Evolutionary conservation across 2,113 vertebrate species (phyloP).

Genomic region (Chamaetylas fuelleborni): DNA sequence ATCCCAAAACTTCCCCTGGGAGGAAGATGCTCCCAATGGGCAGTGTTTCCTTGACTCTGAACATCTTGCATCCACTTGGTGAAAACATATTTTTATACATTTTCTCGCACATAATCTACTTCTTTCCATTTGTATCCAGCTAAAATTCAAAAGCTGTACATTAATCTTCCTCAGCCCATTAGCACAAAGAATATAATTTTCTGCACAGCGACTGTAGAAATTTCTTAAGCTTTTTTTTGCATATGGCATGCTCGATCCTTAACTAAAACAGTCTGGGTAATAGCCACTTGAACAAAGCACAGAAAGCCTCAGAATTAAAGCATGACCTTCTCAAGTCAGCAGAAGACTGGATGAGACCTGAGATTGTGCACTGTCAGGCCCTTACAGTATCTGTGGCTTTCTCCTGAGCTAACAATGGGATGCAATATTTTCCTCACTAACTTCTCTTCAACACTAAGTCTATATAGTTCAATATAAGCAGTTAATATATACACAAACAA

Average conservation of each 20-base stretch:
- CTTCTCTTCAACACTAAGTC: neutral
- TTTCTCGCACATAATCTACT: neutral
- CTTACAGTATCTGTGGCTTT: fast-evolving
- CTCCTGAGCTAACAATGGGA: neutral
- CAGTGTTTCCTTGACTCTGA: neutral
- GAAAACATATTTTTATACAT: neutral
- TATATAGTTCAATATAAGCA: neutral
- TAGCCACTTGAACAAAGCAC: neutral
- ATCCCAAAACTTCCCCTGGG: neutral
- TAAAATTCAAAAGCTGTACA: neutral
- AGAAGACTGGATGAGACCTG: neutral
- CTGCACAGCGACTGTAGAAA: neutral
- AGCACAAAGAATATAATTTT: neutral
- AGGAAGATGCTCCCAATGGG: fast-evolving
- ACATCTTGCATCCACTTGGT: neutral
- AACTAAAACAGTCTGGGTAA: neutral
- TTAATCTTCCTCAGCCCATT: fast-evolving
- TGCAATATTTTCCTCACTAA: neutral
- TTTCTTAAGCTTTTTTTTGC: neutral
- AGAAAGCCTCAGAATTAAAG: neutral
- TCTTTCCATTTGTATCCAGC: neutral
- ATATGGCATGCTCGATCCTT: neutral
- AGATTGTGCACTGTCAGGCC: neutral
- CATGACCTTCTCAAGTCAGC: neutral
- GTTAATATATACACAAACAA: neutral